Base-by-base conservation (phyloP, 2,888 invertebrate species). In the Cephus spinipes region DNA sequence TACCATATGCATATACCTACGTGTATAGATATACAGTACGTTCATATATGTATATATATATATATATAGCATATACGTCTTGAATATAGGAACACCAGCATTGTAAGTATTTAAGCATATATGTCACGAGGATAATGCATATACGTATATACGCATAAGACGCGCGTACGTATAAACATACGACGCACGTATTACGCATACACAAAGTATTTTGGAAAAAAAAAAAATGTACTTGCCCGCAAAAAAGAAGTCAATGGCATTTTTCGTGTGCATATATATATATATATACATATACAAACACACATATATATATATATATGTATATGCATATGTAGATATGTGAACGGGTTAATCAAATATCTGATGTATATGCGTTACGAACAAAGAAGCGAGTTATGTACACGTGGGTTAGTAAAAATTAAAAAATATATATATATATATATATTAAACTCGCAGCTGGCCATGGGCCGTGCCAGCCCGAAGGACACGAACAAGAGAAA, bases 381-480 rank as follows among this genome's bases (percentile, higher is more conserved):
- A 91, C 90, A 91, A 90, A 91, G 87, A 91, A 91, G 91, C 91
- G 87, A 91, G 89, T 90, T 91, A 91, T 91, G 89, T 91, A 91
- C 91, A 91, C 89, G 89, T 89, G 89, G 89, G 90, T 91, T 91
- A 91, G 91, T 90, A 86, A 86, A 86, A 88, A 86, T 87, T 87
- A 85, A 85, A 71, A 36, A 12, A 35, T 31, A 31, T 32, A 32
- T 12, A 36, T 35, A 36, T 36, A 36, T 36, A 36, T 36, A 36
- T 36, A 36, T 36, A 36, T 15, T 31, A 32, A 55, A 55, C 32
- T 23, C 32, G 71, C 71, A 33, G 31, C 11, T 31, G 55, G 55
- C 55, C 55, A 55, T 55, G n/a, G 31, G 12, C 4, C 71, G 32
- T 71, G 71, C 31, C 69, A 11, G 12, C 32, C 34, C 30, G 11